phyloP scores from a whole-genome alignment of 1,140 invertebrate species.

The Leptinotarsa texana region DNA sequence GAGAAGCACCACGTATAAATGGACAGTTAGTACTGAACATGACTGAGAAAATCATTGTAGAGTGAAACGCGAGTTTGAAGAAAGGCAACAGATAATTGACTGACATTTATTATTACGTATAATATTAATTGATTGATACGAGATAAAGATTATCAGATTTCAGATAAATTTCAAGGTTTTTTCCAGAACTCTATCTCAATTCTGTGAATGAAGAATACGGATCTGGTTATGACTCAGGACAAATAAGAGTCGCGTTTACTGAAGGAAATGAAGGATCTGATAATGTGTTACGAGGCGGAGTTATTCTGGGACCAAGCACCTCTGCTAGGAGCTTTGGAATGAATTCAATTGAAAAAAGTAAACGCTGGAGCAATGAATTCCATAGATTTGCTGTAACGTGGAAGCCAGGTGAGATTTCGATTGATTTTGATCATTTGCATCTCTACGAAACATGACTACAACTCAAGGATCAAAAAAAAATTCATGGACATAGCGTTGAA shows the following conservation, averaged over 20 bases:
- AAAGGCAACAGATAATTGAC: not conserved
- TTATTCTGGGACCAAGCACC: slow-evolving; percentile 48
- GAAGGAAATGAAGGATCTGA: slow-evolving; percentile 54
- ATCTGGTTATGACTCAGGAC: slow-evolving; percentile 59
- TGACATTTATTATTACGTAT: too few relatives aligned
- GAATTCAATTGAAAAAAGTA: slow-evolving; percentile 54
- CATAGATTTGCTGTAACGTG: slow-evolving; percentile 66
- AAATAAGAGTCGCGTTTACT: slow-evolving; percentile 55
- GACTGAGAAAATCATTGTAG: too few relatives aligned
- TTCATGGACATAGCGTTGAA: too few relatives aligned
- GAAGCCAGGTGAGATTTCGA: slow-evolving; percentile 58
- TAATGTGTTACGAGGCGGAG: slow-evolving; percentile 53
- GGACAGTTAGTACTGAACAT: too few relatives aligned
- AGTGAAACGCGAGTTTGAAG: too few relatives aligned
- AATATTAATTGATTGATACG: too few relatives aligned
- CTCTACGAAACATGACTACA: too few relatives aligned
- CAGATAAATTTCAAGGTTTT: not conserved
- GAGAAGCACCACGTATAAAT: too few relatives aligned
- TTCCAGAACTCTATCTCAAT: slow-evolving; percentile 62
- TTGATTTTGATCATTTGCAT: too few relatives aligned
- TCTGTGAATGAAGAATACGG: slow-evolving; percentile 61
- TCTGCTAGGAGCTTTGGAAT: slow-evolving; percentile 55
- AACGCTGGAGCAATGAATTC: slow-evolving; percentile 63
- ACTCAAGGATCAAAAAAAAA: too few relatives aligned
- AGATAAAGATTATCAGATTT: too few relatives aligned